A percentile compares a stretch with the other conserved stretches of the same genome.
Conservation (phyloP, 2,797 vertebrate genomes). For the Pogonophryne albipinna region DNA sequence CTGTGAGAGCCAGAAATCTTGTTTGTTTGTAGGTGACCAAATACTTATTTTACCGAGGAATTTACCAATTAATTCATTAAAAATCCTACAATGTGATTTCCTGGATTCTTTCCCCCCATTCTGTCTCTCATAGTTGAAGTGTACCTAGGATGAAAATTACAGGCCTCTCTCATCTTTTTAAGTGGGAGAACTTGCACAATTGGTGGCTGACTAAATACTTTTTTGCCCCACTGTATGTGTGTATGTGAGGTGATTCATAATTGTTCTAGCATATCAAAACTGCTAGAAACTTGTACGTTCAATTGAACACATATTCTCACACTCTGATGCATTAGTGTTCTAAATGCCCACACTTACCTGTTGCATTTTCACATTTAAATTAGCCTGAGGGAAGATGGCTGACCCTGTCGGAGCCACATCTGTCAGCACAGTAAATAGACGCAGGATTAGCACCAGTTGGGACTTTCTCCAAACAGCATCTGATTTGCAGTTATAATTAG, state of each 20-base stretch:
- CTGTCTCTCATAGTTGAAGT: too few species aligned
- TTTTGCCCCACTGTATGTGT: too few species aligned
- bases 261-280: slow-evolving; percentile 44
- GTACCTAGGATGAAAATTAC: too few species aligned
- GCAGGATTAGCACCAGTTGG: slow-evolving; percentile 11
- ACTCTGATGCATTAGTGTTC: slow-evolving; percentile 40
- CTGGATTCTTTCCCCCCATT: too few species aligned
- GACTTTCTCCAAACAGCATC: slow-evolving; percentile 6
- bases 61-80: too few species aligned
- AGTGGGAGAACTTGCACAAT: too few species aligned
- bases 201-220: too few species aligned
- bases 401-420: slow-evolving; percentile 24
- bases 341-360: slow-evolving; percentile 42
- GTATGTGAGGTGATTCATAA: background rate
- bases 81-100: too few species aligned
- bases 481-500: slow-evolving; percentile 17
- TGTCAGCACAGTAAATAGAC: slow-evolving; percentile 32
- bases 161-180: too few species aligned
- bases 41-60: too few species aligned
- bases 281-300: slow-evolving; percentile 39
- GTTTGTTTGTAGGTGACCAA: too few species aligned
- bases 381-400: slow-evolving; percentile 32
- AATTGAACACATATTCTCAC: slow-evolving; percentile 48
- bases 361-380: slow-evolving; percentile 41
- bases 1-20: too few species aligned